Base-by-base conservation (phyloP, 2,888 invertebrate species). In the Coelinius sp. region DNA sequence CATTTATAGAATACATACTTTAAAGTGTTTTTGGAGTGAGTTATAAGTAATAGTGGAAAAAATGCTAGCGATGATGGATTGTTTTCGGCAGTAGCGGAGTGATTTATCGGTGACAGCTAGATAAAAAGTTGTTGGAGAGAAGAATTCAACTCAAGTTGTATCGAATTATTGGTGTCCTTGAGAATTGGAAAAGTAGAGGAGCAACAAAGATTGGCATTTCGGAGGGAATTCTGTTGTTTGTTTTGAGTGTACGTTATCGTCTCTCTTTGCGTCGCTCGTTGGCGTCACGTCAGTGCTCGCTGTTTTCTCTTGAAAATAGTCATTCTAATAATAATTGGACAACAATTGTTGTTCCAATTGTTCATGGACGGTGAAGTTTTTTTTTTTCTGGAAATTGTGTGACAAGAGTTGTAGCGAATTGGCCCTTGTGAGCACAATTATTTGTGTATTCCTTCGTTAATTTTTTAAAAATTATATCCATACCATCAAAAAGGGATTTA, bases 31-130 rank as follows among this genome's bases (percentile, higher is more conserved):
- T 56, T 1, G 27, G 10, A 20, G 22, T 22, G n/a, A 12, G 17
- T 31, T 70, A 31, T 46, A 38, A 14, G 65, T 22, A n/a, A 31
- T 41, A 53, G 7, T 68, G 77, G 78, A 78, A 80, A 82, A 73
- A 76, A 86, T 86, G 85, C 83, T 81, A 75, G 80, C 80, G 80
- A 82, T 81, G 79, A 86, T 86, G 86, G 86, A 86, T 86, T 85
- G 83, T 85, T 82, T 82, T 82, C 81, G 79, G 76, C 83, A 85
- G 79, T 85, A 86, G 82, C 83, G 82, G 81, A 80, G 66, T 73
- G 52, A 73, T 67, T 41, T 20, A n/a, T 20, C 5, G 8, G 20
- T 24, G 41, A 63, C 10, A 31, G 38, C 46, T 46, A 56, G 68
- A 63, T 1, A 41, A 66, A 27, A 17, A 67, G 1, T 35, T 22